Evolutionary conservation across 2,888 invertebrate genomes (phyloP).

Genomic region (Ichneumon xanthorius): DNA sequence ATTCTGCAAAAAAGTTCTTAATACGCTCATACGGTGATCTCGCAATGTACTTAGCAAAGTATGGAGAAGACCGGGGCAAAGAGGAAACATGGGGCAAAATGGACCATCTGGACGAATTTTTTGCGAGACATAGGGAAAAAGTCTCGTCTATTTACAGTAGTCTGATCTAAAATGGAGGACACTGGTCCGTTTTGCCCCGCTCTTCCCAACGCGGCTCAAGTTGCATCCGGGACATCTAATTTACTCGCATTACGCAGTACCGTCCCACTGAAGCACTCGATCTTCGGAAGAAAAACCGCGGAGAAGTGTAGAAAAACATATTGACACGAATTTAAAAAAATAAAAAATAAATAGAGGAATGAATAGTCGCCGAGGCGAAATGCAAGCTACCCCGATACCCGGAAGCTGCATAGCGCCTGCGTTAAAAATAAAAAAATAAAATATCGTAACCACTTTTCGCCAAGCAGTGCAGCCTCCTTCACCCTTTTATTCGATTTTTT

Average conservation of each 20-base stretch:
- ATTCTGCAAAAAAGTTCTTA: background rate
- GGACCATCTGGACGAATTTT: background rate
- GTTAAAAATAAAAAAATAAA: background rate
- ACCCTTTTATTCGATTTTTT: conserved; percentile 44
- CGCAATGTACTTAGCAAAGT: conserved; percentile 45
- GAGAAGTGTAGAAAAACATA: background rate
- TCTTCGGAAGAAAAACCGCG: background rate
- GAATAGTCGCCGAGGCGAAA: background rate
- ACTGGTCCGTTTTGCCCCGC: background rate
- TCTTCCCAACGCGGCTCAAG: background rate
- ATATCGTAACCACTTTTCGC: conserved; percentile 20
- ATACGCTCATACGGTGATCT: background rate
- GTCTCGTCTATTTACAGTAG: background rate
- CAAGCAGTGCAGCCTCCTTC: conserved; percentile 37
- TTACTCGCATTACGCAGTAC: conserved; percentile 33
- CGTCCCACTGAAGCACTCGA: background rate
- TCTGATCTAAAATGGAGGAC: background rate
- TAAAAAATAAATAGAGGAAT: background rate
- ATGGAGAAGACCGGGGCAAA: background rate
- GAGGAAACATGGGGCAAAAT: background rate
- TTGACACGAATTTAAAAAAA: background rate
- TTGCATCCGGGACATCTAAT: conserved; percentile 10
- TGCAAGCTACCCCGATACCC: conserved; percentile 2
- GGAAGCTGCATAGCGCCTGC: conserved; percentile 9
- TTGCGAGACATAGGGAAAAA: background rate